These are phyloP conservation scores for Megalonaias nervosa DNA, from an alignment of 1,140 invertebrate species.

Conservation along the genomic window DNA sequence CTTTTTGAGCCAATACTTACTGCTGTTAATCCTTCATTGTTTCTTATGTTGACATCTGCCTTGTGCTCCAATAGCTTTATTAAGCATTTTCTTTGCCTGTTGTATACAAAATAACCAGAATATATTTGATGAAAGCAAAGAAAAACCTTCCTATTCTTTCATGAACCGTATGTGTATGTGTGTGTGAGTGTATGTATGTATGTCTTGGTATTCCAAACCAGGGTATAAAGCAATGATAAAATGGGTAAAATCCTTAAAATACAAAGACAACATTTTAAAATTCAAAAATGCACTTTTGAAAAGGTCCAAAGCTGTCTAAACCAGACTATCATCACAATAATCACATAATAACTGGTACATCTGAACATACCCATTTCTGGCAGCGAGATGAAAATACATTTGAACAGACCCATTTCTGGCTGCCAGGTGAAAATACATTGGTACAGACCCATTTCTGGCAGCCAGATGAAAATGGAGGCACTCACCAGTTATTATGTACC, in stretches of 20 bases:
- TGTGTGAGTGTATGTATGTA: no score
- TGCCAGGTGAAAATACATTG: background rate
- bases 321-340: background rate
- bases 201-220: no score
- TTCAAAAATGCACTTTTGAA: background rate
- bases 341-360: background rate
- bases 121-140: background rate
- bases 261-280: background rate
- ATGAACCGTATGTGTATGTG: background rate
- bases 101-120: constrained; percentile 27
- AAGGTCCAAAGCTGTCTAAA: background rate
- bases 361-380: no score
- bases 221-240: no score
- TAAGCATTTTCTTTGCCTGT: constrained; percentile 63
- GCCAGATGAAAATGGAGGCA: background rate
- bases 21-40: constrained; percentile 66
- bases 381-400: no score
- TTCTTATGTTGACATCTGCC: constrained; percentile 62
- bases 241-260: no score
- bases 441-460: background rate
- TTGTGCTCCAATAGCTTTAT: constrained; percentile 61
- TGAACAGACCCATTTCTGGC: background rate
- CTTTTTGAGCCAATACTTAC: constrained; percentile 41
- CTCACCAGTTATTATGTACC: no score
- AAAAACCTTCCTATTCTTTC: background rate